Evolutionary conservation across 1,140 invertebrate species (phyloP).

Genomic region (Anagrus nilaparvatae): DNA sequence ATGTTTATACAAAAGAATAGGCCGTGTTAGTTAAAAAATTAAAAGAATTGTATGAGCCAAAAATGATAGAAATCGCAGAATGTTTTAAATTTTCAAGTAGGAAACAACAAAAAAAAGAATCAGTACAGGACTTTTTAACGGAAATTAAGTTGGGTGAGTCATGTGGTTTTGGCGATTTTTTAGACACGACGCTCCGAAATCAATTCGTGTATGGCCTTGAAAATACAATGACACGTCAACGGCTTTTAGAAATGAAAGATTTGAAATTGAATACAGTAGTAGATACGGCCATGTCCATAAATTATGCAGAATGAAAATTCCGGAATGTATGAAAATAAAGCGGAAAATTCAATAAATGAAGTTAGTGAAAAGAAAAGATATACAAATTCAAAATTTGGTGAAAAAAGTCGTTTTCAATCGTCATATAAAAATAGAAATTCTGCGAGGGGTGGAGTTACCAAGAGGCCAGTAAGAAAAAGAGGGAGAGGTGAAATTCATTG

Average conservation of each 20-base stretch:
- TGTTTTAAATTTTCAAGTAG: background rate
- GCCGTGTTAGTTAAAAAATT: background rate
- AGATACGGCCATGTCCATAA: background rate
- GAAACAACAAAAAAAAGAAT: background rate
- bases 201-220: background rate
- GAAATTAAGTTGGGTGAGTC: background rate
- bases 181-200: background rate
- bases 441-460: no score
- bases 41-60: background rate
- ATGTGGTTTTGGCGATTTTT: background rate
- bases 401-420: background rate
- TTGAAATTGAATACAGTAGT: background rate
- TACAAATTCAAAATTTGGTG: background rate
- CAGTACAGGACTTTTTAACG: background rate
- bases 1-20: background rate
- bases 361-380: background rate
- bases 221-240: background rate
- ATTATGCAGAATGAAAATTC: background rate
- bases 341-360: background rate
- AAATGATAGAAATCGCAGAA: background rate
- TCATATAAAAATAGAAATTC: background rate
- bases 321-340: background rate
- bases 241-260: background rate
- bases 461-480: no score
- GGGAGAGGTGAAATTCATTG: no score